Evolutionary conservation across 2,888 invertebrate species (phyloP).

Genomic region (Melitaea athalia): DNA sequence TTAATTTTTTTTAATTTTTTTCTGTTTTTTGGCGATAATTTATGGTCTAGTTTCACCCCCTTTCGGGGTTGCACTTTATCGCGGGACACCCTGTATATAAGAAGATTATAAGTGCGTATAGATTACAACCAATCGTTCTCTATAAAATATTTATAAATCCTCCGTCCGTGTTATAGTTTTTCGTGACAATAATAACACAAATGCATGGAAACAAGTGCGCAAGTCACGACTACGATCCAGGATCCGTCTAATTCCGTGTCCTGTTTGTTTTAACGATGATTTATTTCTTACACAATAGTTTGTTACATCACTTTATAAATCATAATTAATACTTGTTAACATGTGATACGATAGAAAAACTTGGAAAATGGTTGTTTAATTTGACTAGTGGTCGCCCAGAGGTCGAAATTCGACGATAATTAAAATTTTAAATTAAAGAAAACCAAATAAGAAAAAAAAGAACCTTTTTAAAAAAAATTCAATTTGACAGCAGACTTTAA

Average conservation of each 20-base stretch:
- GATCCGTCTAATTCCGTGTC: conserved; percentile 34
- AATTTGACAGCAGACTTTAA: too few species aligned
- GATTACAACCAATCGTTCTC: conserved; percentile 2
- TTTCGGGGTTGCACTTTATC: too few species aligned
- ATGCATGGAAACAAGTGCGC: conserved; percentile 32
- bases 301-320: neutral
- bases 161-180: conserved; percentile 29
- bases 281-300: conserved; percentile 9
- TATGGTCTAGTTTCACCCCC: too few species aligned
- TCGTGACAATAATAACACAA: conserved; percentile 34
- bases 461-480: too few species aligned
- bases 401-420: too few species aligned
- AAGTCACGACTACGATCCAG: conserved; percentile 40
- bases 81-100: too few species aligned
- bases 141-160: conserved; percentile 25
- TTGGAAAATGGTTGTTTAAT: neutral
- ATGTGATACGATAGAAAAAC: neutral
- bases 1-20: too few species aligned
- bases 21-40: too few species aligned
- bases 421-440: too few species aligned
- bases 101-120: too few species aligned
- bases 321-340: neutral
- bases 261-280: conserved; percentile 30
- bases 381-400: too few species aligned
- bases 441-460: too few species aligned